Base-by-base conservation (phyloP, 2,888 invertebrate species). In the Dione vanillae region DNA sequence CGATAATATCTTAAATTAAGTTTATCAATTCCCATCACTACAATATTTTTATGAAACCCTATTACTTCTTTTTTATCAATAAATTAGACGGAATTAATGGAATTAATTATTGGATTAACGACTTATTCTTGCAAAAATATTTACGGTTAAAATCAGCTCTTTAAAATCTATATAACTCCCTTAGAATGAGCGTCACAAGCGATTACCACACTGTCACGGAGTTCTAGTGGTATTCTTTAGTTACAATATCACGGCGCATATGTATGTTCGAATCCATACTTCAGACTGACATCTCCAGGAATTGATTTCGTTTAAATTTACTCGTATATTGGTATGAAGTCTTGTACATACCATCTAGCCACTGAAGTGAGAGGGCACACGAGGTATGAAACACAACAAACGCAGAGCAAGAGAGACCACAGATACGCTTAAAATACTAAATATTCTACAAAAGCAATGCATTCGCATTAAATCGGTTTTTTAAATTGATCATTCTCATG, bases 161-260 rank as follows among this genome's bases (percentile, higher is more conserved):
- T 35, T 86, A 82, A 65, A 86, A 88, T 41, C 87, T 80, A 47
- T 78, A 86, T 75, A 3, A 86, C 78, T 62, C 86, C 85, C 56
- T 77, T 81, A 1, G 78, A 80, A 65, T 88, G 83, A 71, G 83
- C 84, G 6, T 85, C 83, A 67, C 89, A 89, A 20, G 89, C 78
- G 41, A 86, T 82, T 2, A 86, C 81, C 2, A 82, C 75, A 72
- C 85, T 89, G 27, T 82, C 80, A 49, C 87, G 81, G 54, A 90
- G 68, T 64, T 89, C 88, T 20, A 90, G 61, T 1, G 91, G 91
- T 66, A 91, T 76, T 66, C 85, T 56, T 82, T 84, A 0, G 84
- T 79, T 35, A 90, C 83, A 0, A 91, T 86, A 59, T 91, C 87
- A 27, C 80, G 85, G 16, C 91, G 72, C 52, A 91, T 83, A 11